Base-by-base conservation (phyloP, 2,888 invertebrate species). In the Chironomus tentans region DNA sequence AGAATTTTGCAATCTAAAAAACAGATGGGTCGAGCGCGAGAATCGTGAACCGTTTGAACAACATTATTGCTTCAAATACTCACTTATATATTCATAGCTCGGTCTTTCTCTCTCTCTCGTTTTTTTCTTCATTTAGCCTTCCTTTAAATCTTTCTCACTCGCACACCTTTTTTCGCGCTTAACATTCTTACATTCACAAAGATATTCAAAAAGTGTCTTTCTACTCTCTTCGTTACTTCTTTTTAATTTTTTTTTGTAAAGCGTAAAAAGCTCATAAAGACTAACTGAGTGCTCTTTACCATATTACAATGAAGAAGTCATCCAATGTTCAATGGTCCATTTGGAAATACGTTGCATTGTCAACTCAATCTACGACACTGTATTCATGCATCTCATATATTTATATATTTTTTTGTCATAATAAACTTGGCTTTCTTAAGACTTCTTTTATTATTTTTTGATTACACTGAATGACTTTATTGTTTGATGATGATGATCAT, bases 1-100 rank as follows among this genome's bases (percentile, higher is more conserved):
- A 74, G 47, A 74, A 68, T 68, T 74, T 74, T 46, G 74, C 74
- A 48, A 68, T 68, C 65, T 46, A 68, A 47, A 65, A 68, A 74
- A 74, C 74, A 74, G 62, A 68, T 74, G 74, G 74, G 48, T 48
- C 65, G 56, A 48, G 56, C 68, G 21, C 74, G 74, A 21, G 65
- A 21, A 22, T 21, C 13, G 62, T 24, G 21, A 65, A 65, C 65
- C 65, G 68, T 68, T 68, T 74, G 74, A 74, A 68, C 62, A 50
- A 38, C 24, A 71, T 65, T 65, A 24, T 65, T 65, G 47, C 48
- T 61, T 72, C 38, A 72, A 72, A 72, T 56, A 72, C 72, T 22
- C 21, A 62, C 18, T 24, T 65, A 65, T 24, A 65, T 65, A 65
- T 65, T 65, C 65, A 65, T 65, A 22, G 65, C 65, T 65, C 65